Evolutionary conservation across 2,797 vertebrate species (phyloP).

Genomic region (Darevskia mixta): DNA sequence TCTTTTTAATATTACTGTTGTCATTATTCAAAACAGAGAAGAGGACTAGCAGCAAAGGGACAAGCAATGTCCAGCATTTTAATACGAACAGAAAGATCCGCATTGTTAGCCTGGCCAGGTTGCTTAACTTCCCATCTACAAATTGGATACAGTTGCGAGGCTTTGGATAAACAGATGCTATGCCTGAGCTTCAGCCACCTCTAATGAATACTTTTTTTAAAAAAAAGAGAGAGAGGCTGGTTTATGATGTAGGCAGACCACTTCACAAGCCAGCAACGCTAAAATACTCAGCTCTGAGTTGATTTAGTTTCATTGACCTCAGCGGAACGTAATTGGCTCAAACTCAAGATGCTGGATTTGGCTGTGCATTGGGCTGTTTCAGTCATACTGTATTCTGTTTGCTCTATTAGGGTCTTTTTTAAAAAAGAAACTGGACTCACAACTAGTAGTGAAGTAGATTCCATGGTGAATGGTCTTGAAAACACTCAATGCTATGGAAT

Average conservation of each 20-base stretch:
- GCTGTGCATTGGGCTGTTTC: constrained; percentile 6
- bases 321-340: constrained; percentile 12
- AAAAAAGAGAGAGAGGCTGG: neutral
- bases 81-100: constrained; percentile 1
- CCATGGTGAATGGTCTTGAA: neutral
- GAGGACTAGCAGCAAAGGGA: neutral
- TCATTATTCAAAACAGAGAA: constrained; percentile 66
- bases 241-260: constrained; percentile 14
- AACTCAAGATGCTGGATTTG: constrained; percentile 8
- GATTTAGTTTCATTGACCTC: constrained; percentile 31
- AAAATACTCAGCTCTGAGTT: constrained; percentile 27
- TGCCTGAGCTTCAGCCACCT: constrained; percentile 33
- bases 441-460: neutral
- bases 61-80: neutral
- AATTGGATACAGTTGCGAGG: constrained; percentile 51
- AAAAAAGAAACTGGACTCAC: neutral
- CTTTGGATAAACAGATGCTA: constrained; percentile 50
- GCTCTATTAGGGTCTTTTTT: neutral
- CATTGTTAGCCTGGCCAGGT: constrained; percentile 38
- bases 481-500: neutral
- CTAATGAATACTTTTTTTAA: constrained; percentile 46
- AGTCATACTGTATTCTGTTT: neutral
- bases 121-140: constrained; percentile 44
- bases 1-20: constrained; percentile 5
- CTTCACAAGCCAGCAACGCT: constrained; percentile 6